Base-by-base conservation (phyloP, 1,140 invertebrate species). In the Maniola jurtina region DNA sequence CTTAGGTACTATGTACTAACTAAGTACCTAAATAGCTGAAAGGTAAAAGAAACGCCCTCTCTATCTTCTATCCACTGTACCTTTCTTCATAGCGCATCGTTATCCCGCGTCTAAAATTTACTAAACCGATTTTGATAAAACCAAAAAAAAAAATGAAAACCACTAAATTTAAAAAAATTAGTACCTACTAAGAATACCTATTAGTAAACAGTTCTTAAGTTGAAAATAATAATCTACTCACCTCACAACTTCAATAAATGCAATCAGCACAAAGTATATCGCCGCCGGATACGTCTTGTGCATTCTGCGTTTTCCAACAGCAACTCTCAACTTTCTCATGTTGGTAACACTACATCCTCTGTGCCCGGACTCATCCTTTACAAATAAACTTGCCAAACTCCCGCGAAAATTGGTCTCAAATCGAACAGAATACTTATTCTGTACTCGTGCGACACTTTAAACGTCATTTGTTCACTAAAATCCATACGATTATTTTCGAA, bases 301-400 rank as follows among this genome's bases (percentile, higher is more conserved):
- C 87, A 89, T 89, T 78, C 83, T 89, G 84, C 75, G 66, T 71
- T 75, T 76, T 75, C 79, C 80, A 68, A 64, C 60, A 59, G 62
- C 58, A 68, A 68, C 61, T 66, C 60, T 66, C 59, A 68, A 68
- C 50, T 75, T 76, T 76, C 81, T 89, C 85, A 89, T 90, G 88
- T 90, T 83, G 88, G 88, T 74, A 88, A 76, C 85, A 86, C 84
- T 78, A 83, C 71, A 70, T 81, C 74, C 70, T 79, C 72, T 68
- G 76, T 80, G 68, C 75, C 79, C 60, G 77, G 67, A 75, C 76
- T 84, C 88, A 90, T 88, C 67, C 69, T 86, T 82, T 82, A 69
- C 70, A 74, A 63, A 84, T 75, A 25, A 25, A 25, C 25, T 25
- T 82, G 16, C 54, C 56, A 66, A 65, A 63, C 56, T n/a, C 42